A percentile compares a stretch with the other conserved stretches of the same genome.
Conservation (phyloP, 2,797 vertebrate species). For the Rachycentron canadum region DNA sequence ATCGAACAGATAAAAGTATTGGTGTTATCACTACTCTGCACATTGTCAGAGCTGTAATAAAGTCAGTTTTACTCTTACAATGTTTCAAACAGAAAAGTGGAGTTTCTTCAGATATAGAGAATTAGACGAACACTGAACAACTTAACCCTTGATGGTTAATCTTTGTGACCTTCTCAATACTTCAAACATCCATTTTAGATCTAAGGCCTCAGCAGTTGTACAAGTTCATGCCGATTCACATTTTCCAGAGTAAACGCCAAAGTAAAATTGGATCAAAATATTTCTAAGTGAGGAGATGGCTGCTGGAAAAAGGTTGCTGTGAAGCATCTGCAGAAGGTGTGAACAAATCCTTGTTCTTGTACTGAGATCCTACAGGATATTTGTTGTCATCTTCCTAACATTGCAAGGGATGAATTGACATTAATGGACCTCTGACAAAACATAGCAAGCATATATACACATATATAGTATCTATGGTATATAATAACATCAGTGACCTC, state of each 20-base stretch:
- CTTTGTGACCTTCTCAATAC: background rate
- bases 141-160: background rate
- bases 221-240: no score
- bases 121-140: background rate
- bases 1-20: background rate
- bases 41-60: background rate
- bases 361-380: no score
- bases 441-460: background rate
- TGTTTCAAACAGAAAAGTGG: background rate
- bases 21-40: background rate
- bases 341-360: background rate
- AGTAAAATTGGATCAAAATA: background rate
- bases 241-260: no score
- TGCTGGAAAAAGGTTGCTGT: no score
- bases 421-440: slow-evolving; percentile 1
- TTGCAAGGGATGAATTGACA: background rate
- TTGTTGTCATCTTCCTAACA: background rate
- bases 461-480: background rate
- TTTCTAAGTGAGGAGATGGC: background rate
- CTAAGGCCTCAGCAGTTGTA: background rate
- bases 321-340: background rate
- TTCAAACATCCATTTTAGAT: slow-evolving; percentile 2
- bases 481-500: background rate
- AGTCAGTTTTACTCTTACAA: background rate
- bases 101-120: background rate